Conservation (phyloP, 2,888 invertebrate genomes). For the Yponomeuta plumbellus region DNA sequence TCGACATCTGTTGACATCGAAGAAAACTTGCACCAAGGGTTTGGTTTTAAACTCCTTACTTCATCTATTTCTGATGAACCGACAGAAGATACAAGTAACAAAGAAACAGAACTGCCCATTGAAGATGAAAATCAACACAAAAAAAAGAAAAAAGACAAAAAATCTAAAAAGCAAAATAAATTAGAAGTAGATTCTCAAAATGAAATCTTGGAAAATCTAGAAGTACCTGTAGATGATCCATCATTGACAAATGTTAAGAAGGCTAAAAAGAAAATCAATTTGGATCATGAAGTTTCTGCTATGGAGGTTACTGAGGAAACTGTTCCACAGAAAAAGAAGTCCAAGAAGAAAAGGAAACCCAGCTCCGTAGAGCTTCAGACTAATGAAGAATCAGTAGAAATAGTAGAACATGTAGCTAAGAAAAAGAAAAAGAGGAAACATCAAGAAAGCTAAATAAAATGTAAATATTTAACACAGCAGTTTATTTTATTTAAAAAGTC, state of each 20-base stretch:
- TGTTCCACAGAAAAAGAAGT: constrained; percentile 26
- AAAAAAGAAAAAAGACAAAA: constrained; percentile 34
- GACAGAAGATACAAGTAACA: constrained; percentile 16
- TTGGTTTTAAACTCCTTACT: constrained; percentile 35
- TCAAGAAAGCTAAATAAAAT: constrained; percentile 14
- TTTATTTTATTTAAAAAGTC: no score
- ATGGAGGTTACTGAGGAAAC: constrained; percentile 29
- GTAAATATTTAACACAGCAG: background rate
- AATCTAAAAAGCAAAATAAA: constrained; percentile 15
- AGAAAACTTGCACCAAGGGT: constrained; percentile 23
- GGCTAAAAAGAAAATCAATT: constrained; percentile 28
- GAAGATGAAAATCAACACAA: constrained; percentile 17
- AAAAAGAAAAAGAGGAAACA: constrained; percentile 59
- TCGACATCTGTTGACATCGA: constrained; percentile 41
- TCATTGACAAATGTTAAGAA: constrained; percentile 29
- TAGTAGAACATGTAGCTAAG: constrained; percentile 37
- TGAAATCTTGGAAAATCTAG: background rate
- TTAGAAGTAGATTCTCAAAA: constrained; percentile 16
- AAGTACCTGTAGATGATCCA: background rate
- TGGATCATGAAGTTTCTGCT: constrained; percentile 24
- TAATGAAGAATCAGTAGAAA: background rate
- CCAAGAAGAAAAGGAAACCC: constrained; percentile 13
- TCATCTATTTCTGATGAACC: constrained; percentile 20
- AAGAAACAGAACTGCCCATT: constrained; percentile 15
- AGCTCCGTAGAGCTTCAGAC: background rate